Base-by-base conservation (phyloP, 2,113 vertebrate species). In the Catharus bicknelli region DNA sequence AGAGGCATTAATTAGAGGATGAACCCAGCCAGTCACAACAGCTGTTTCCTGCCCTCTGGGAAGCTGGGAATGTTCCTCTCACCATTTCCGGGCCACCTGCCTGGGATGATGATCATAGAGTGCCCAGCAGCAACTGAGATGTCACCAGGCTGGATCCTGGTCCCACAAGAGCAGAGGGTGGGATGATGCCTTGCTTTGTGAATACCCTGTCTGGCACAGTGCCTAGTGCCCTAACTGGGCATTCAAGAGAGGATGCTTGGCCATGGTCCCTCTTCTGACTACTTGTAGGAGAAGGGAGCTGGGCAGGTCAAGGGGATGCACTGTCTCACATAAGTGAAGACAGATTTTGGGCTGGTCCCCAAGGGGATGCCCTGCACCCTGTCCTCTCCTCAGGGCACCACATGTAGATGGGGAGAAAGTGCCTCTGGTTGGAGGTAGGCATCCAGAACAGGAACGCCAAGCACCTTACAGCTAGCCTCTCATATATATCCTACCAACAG, bases 151-250 rank as follows among this genome's bases (percentile, higher is more conserved):
- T 53, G 67, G 62, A 61, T 74, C 47, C 51, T n/a, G 25, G 47
- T 16, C 30, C 21, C 2, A 3, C 7, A 29, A 51, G 18, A 66
- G 62, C 55, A 66, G n/a, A 70, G 16, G 42, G n/a, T 67, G 75
- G 64, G 27, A 66, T 2, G 6, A 26, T 55, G 63, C 16, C 45
- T 32, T 81, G 58, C 21, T 47, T 36, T 15, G 11, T 7, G 40
- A n/a, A 14, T 11, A 21, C 7, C 9, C 19, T 74, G 32, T 10
- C n/a, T 27, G 32, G n/a, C 42, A 67, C 62, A 74, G 29, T 21
- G 12, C 51, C 45, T 9, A 2, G 16, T 75, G 40, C 23, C 48
- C 23, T 2, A 3, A 0, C 5, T 26, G 42, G n/a, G 59, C n/a
- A 59, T 68, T 54, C 43, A 53, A 54, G 58, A 85, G 20, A 64